Conservation (phyloP, 2,113 vertebrate species). For the Sinocyclocheilus anshuiensis region DNA sequence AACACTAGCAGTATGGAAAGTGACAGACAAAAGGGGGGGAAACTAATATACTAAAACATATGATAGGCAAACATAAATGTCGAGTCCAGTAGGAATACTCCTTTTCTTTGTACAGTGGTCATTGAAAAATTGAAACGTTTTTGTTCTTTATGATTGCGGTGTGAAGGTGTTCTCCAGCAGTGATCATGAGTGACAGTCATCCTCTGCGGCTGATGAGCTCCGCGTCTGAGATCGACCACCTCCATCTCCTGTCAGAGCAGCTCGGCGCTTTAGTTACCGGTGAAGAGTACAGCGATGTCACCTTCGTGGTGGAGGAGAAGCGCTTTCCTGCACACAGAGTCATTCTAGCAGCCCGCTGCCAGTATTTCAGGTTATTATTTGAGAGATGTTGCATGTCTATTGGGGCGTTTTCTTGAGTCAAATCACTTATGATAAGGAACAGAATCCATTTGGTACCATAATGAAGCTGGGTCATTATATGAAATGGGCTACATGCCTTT, state of each 20-base stretch:
- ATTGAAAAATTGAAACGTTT: neutral
- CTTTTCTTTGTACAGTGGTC: neutral
- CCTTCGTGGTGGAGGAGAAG: slow-evolving; percentile 96
- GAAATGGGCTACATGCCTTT: neutral
- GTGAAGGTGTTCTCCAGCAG: slow-evolving; percentile 39
- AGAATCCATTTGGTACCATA: neutral
- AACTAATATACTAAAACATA: too few species aligned
- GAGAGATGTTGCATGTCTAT: neutral
- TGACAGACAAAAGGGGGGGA: neutral
- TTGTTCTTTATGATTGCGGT: neutral
- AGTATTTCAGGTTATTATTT: slow-evolving; percentile 89
- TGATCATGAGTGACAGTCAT: slow-evolving; percentile 96
- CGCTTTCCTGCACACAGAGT: slow-evolving; percentile 93
- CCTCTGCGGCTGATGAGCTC: slow-evolving; percentile 89
- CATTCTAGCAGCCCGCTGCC: slow-evolving; percentile 94
- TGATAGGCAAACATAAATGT: too few species aligned
- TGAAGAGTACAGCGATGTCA: slow-evolving; percentile 96
- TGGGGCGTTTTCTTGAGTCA: neutral
- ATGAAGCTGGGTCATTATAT: neutral
- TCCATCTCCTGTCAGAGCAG: slow-evolving; percentile 96
- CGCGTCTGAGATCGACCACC: slow-evolving; percentile 94
- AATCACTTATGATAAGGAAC: neutral
- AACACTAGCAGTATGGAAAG: neutral
- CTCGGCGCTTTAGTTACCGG: slow-evolving; percentile 92
- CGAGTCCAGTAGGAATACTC: too few species aligned